Evolutionary conservation across 2,797 vertebrate genomes (phyloP), one percentile per base, ranked within the genome.

Genomic region (Channallabes apus): DNA sequence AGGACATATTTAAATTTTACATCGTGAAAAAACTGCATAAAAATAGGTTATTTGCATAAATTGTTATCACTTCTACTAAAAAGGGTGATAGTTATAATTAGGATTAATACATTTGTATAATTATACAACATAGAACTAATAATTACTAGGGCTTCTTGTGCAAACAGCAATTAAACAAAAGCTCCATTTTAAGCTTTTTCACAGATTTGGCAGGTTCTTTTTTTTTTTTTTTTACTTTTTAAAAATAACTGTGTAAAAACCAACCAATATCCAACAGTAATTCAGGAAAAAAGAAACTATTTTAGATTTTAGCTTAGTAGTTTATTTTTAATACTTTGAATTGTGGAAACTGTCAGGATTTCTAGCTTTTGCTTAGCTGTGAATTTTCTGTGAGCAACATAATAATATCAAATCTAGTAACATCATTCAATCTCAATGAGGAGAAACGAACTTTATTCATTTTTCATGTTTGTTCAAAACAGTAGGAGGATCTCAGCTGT

Each of bases 111-210:
- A 35, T 18, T n/a, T 85, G 6, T 72, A 59, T 22, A 85, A 72
- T 65, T 62, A 56, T 17, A 80, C 11, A 80, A 75, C 29, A 75
- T 35, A 75, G 35, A 82, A 58, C n/a, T 24, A 20, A 41, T 67
- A 68, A 85, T 85, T 82, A 75, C 78, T 9, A 82, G 46, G 32
- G 22, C 41, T 38, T 82, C 12, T 38, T 80, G 0, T 1, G 69
- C 14, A 22, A 82, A 71, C 32, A 73, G n/a, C 35, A 79, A 20
- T 84, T 56, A 35, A 78, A 68, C 73, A 67, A 56, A 77, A 38
- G 14, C 59, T 56, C 17, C 9, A 9, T 38, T 77, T 77, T 58
- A 75, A 67, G 29, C 15, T 24, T 59, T 78, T 71, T 71, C 24
- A 58, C 73, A 22, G 29, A 77, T 58, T 58, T 20, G 62, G 6